phyloP scores from a whole-genome alignment of 1,140 invertebrate genomes.

The Pinna nobilis region DNA sequence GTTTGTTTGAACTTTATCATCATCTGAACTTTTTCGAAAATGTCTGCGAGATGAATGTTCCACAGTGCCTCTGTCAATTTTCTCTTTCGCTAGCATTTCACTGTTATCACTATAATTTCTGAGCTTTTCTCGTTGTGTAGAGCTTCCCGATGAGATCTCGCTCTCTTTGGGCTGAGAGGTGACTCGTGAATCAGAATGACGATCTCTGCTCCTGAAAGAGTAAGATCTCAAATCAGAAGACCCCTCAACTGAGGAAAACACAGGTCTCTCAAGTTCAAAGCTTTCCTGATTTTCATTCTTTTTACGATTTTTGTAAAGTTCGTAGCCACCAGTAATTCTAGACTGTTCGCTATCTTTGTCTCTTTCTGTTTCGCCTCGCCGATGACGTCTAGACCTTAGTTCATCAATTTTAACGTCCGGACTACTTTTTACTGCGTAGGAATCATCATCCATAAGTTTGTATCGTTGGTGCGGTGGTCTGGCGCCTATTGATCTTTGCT shows the following conservation, averaged over 20 bases:
- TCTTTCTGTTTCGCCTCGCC: not conserved
- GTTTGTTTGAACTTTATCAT: not conserved
- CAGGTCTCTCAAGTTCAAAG: conserved; percentile 14
- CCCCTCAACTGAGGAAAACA: conserved; percentile 9
- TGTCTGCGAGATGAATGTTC: too few species aligned
- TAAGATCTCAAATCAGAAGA: not conserved
- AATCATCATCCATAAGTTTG: conserved; percentile 3
- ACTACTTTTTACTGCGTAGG: not conserved
- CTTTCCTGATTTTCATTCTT: not conserved
- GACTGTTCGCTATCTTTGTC: not conserved
- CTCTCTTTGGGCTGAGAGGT: too few species aligned
- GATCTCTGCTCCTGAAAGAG: conserved; percentile 9
- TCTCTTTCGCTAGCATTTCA: too few species aligned
- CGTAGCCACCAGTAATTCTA: conserved; percentile 2
- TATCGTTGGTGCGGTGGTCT: conserved; percentile 12
- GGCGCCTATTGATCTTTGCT: not conserved
- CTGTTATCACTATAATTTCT: too few species aligned
- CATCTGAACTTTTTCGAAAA: too few species aligned
- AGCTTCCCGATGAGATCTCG: too few species aligned
- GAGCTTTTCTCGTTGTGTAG: too few species aligned
- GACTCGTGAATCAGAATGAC: not conserved
- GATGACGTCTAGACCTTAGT: not conserved
- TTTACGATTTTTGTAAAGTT: not conserved
- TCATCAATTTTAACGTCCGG: conserved; percentile 5
- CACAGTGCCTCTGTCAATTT: too few species aligned